Percentiles rank a stretch among this genome's conserved stretches.
Evolutionary conservation across 2,113 vertebrate species (phyloP).

Genomic region (Phyllostomus discolor): DNA sequence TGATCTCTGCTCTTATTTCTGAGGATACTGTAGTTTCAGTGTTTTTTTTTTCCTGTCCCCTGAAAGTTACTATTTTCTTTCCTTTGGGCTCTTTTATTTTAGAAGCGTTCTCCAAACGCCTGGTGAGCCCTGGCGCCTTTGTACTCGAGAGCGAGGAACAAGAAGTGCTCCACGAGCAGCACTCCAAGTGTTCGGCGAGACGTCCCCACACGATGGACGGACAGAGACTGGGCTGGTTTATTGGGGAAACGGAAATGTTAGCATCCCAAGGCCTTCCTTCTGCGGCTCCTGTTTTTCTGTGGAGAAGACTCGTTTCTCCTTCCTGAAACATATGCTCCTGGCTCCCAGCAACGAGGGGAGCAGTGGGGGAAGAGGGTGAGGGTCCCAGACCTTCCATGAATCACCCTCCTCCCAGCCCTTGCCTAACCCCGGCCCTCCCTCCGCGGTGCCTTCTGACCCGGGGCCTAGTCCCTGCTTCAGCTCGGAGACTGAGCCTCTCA

Average conservation of each 20-base stretch:
- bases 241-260: not conserved
- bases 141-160: not conserved
- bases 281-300: not conserved
- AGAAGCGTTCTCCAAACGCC: not conserved
- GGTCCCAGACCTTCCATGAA: not conserved
- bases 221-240: not conserved
- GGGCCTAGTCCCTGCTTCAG: too few relatives aligned
- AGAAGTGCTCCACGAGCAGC: not conserved
- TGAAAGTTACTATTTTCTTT: not conserved
- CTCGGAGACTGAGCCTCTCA: too few relatives aligned
- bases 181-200: not conserved
- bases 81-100: not conserved
- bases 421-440: not conserved
- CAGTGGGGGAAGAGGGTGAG: too few relatives aligned
- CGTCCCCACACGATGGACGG: not conserved
- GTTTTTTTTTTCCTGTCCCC: not conserved
- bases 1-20: not conserved
- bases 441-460: not conserved
- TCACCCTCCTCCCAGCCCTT: not conserved
- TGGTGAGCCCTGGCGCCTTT: not conserved
- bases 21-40: not conserved
- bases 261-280: not conserved
- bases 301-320: not conserved
- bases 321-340: not conserved
- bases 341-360: too few relatives aligned